Conservation (phyloP, 2,888 invertebrate genomes). For the Orthosia gracilis region DNA sequence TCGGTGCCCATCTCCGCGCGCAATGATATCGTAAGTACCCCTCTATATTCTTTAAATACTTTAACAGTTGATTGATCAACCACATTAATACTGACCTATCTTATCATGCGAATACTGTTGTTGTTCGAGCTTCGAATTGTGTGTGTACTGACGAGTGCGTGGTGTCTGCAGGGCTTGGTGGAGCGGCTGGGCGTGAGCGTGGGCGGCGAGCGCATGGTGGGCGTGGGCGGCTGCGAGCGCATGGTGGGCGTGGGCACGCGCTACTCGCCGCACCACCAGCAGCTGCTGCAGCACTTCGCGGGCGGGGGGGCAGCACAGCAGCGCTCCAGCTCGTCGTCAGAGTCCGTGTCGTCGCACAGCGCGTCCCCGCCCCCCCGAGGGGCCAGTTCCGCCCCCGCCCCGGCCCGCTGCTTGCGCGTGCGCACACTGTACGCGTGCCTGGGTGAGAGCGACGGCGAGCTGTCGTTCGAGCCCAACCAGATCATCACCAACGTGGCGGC, state of each 20-base stretch:
- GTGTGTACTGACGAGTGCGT: background rate
- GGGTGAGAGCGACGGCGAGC: constrained; percentile 98
- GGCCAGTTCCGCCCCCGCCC: background rate
- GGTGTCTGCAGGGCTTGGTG: constrained; percentile 49
- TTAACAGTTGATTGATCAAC: no score
- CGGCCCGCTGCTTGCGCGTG: constrained; percentile 91
- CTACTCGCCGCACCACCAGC: constrained; percentile 86
- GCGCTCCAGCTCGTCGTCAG: constrained; percentile 94
- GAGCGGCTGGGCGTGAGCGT: constrained; percentile 54
- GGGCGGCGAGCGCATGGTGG: constrained; percentile 53
- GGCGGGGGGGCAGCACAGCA: constrained; percentile 90
- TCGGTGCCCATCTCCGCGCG: constrained; percentile 74
- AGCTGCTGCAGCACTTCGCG: constrained; percentile 83
- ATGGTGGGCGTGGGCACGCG: constrained; percentile 64
- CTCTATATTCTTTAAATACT: background rate
- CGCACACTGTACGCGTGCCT: constrained; percentile 98
- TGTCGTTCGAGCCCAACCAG: constrained; percentile 99
- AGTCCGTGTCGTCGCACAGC: constrained; percentile 93
- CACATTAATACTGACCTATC: background rate
- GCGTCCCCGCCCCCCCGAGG: constrained; percentile 86
- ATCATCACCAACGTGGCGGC: constrained; percentile 98
- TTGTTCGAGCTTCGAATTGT: no score
- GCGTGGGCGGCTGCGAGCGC: constrained; percentile 55
- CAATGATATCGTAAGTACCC: constrained; percentile 80
- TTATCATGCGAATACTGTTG: no score